phyloP scores from a whole-genome alignment of 2,888 invertebrate genomes.

The Caenorhabditis parvicauda region DNA sequence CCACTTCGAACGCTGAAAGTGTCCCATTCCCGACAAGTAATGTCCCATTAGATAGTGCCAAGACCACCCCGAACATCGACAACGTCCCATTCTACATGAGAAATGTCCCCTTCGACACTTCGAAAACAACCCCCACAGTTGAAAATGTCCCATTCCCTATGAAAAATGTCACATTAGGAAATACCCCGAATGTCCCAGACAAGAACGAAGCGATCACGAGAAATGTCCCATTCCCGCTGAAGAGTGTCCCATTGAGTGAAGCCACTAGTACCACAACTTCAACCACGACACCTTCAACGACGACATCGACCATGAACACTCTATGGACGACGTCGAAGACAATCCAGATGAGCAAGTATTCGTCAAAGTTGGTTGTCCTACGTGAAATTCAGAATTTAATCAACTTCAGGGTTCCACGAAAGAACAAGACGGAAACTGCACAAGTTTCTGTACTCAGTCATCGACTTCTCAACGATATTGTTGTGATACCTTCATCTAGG shows the following conservation, averaged over 20 bases:
- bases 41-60: too few relatives aligned
- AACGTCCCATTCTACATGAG: too few relatives aligned
- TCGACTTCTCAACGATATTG: constrained; percentile 53
- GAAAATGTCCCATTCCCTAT: too few relatives aligned
- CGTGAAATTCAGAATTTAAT: constrained; percentile 6
- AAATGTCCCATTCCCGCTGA: too few relatives aligned
- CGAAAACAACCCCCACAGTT: too few relatives aligned
- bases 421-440: constrained; percentile 20
- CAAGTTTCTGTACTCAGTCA: constrained; percentile 47
- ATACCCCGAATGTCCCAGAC: too few relatives aligned
- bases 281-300: constrained; percentile 1
- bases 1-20: too few relatives aligned
- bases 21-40: too few relatives aligned
- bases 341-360: constrained; percentile 12
- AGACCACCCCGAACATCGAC: too few relatives aligned
- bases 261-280: background rate
- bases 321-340: constrained; percentile 24
- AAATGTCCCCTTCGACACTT: too few relatives aligned
- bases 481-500: constrained; percentile 51
- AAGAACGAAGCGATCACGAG: too few relatives aligned
- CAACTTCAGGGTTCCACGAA: background rate
- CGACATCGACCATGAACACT: constrained; percentile 12
- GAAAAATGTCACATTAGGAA: too few relatives aligned
- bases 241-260: constrained; percentile 7
- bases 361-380: constrained; percentile 15